phyloP scores from a whole-genome alignment of 2,797 vertebrate genomes.

The Peromyscus eremicus region DNA sequence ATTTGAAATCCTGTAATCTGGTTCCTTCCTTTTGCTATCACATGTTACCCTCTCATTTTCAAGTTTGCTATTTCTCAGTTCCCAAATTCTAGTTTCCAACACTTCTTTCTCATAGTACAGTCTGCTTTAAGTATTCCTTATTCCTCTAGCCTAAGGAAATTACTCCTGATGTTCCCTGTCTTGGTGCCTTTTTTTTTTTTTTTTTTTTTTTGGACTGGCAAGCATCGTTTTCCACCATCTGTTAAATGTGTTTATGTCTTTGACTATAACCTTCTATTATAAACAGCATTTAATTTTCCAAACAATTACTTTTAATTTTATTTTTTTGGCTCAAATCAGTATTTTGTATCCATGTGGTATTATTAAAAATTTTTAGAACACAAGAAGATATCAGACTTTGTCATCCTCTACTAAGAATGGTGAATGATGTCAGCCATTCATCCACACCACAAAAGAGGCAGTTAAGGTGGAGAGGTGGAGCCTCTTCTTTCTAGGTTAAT shows the following conservation, averaged over 20 bases:
- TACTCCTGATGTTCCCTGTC: neutral
- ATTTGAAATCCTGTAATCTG: neutral
- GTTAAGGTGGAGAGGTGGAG: neutral
- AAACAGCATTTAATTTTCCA: constrained; percentile 37
- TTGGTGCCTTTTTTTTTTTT: neutral
- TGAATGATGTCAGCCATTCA: neutral
- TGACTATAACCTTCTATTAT: neutral
- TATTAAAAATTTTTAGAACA: constrained; percentile 53
- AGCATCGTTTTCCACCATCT: neutral
- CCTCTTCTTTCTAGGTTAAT: constrained; percentile 2
- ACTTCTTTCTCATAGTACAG: neutral
- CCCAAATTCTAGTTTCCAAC: neutral
- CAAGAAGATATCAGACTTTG: neutral
- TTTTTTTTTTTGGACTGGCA: neutral
- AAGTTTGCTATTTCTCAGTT: neutral
- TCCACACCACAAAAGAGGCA: neutral
- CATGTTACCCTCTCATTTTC: neutral
- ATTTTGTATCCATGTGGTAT: neutral
- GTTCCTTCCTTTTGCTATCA: neutral
- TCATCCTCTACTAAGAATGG: neutral
- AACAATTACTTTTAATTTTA: constrained; percentile 62
- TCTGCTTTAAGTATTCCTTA: neutral
- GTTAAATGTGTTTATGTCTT: constrained; percentile 20
- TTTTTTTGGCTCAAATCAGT: neutral
- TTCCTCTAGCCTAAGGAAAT: neutral